Base-by-base conservation (phyloP, 2,888 invertebrate species). In the Sepioteuthis lessoniana region DNA sequence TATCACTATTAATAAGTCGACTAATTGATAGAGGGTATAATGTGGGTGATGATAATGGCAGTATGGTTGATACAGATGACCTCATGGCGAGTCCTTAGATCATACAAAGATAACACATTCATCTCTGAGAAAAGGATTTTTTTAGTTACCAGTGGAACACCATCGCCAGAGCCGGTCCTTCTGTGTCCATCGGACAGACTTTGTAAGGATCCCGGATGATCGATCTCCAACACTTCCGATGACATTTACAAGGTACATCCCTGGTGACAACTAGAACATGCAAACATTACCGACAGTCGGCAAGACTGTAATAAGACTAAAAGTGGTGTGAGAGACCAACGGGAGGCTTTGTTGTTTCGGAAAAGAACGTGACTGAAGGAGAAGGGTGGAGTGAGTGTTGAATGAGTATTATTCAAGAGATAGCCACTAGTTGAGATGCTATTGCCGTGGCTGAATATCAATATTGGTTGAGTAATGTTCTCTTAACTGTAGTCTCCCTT, bases 381-480 rank as follows among this genome's bases (percentile, higher is more conserved):
- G 28, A 28, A 28, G n/a, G 76, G 31, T 3, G 31, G 31, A 76
- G 10, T 28, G 28, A 28, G 4, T 8, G 10, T 8, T 8, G n/a
- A n/a, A 76, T 76, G 76, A n/a, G n/a, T n/a, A 76, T 76, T 7
- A 16, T 76, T 35, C n/a, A n/a, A 35, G 13, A 35, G 76, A 76
- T 76, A 76, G 76, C 76, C 76, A 76, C 76, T 76, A 76, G 76
- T 76, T 76, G 76, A n/a, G 76, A 76, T 76, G 76, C 76, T 76
- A 19, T 35, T n/a, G 76, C n/a, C 19, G 76, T 35, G 35, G n/a
- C 13, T 76, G n/a, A 76, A 76, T n/a, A 76, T 76, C 76, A 76
- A 76, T 76, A 76, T n/a, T 76, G 76, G 76, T 16, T n/a, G n/a
- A 35, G 76, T n/a, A 76, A 35, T n/a, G 13, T 76, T 76, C 76